Evolutionary conservation across 1,140 invertebrate genomes (phyloP).

Genomic region (Condylostylus longicornis): DNA sequence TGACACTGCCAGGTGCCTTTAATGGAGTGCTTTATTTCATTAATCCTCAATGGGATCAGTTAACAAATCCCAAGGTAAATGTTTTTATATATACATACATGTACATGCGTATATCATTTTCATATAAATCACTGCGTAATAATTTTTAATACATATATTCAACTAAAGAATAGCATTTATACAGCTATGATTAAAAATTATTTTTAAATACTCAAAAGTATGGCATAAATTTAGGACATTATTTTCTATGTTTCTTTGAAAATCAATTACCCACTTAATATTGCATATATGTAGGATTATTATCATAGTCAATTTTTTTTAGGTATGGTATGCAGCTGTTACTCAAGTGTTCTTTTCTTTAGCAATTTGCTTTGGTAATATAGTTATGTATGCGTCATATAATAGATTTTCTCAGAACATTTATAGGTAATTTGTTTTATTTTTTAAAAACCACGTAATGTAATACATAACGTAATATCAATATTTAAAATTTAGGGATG

Average conservation of each 20-base stretch:
- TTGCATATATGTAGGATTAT: not conserved
- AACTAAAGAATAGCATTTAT: not conserved
- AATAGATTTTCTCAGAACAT: slow-evolving; percentile 66
- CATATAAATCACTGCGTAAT: not conserved
- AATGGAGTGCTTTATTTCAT: slow-evolving; percentile 65
- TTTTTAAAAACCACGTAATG: slow-evolving; percentile 5
- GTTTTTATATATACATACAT: slow-evolving; percentile 4
- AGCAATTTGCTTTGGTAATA: slow-evolving; percentile 62
- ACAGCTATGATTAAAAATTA: not conserved
- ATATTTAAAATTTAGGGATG: slow-evolving; percentile 44
- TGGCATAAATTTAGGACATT: not conserved
- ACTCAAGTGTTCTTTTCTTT: slow-evolving; percentile 76
- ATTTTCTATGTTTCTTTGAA: not conserved
- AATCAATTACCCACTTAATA: not conserved
- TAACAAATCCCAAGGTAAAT: slow-evolving; percentile 55
- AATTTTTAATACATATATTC: not conserved
- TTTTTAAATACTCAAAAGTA: not conserved
- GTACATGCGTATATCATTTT: not conserved
- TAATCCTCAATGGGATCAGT: slow-evolving; percentile 49
- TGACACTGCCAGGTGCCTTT: slow-evolving; percentile 58
- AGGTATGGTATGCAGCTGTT: slow-evolving; percentile 72
- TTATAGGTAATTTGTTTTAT: slow-evolving; percentile 45
- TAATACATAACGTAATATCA: too few species aligned
- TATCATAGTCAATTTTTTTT: not conserved
- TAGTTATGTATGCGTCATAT: slow-evolving; percentile 71